Evolutionary conservation across 1,140 invertebrate species (phyloP).

Genomic region (Drosophila paulistorum): DNA sequence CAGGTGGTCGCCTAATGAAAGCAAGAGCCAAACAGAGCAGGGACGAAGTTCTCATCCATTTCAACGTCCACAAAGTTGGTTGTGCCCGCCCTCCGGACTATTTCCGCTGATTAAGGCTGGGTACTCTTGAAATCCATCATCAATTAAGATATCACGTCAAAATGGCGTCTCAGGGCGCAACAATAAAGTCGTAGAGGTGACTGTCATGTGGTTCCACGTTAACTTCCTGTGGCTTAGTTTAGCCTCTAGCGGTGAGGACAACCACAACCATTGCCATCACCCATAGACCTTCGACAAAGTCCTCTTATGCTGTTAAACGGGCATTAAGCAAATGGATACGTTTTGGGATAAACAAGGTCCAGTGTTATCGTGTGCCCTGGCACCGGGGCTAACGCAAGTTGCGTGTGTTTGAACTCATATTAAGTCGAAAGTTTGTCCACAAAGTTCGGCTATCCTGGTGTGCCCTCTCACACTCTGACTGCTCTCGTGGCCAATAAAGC

Average conservation of each 20-base stretch:
- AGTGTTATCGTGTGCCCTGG: constrained; percentile 2
- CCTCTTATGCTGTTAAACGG: constrained; percentile 35
- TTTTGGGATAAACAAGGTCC: constrained; percentile 36
- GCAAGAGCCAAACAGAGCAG: background rate
- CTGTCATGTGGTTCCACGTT: constrained; percentile 13
- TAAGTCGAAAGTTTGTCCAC: constrained; percentile 34
- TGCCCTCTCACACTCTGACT: background rate
- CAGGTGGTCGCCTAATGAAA: constrained; percentile 16
- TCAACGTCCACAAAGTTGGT: constrained; percentile 8
- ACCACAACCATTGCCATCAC: background rate
- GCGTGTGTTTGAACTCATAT: constrained; percentile 11
- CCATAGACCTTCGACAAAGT: constrained; percentile 8
- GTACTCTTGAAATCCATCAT: constrained; percentile 26
- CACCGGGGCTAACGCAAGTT: background rate
- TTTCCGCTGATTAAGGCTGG: constrained; percentile 18
- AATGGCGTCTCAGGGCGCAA: constrained; percentile 16
- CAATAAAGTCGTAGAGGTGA: constrained; percentile 8
- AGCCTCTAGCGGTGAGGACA: background rate
- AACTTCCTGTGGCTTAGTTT: constrained; percentile 7
- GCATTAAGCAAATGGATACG: constrained; percentile 51
- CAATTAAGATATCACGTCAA: constrained; percentile 37
- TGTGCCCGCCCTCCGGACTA: constrained; percentile 11
- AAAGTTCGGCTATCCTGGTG: constrained; percentile 25
- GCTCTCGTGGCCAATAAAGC: constrained; percentile 44
- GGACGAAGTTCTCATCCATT: background rate